A percentile compares a stretch with the other conserved stretches of the same genome.
Conservation (phyloP, 2,888 invertebrate species). For the Calliopum simillimum region DNA sequence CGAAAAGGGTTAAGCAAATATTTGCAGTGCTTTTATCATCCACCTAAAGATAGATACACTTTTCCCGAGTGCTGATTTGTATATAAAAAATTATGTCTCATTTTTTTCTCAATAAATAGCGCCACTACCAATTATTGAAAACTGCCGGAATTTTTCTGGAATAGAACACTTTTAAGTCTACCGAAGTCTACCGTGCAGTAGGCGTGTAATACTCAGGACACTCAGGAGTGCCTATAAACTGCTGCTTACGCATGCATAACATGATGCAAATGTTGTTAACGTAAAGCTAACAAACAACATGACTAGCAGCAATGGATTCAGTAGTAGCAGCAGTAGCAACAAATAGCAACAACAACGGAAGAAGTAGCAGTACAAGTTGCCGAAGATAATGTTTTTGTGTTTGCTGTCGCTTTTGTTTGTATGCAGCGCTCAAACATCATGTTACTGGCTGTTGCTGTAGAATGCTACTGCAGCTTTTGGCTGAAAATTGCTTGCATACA, state of each 20-base stretch:
- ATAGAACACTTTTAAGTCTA: too few species aligned
- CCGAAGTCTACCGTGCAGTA: too few species aligned
- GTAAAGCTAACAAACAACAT: constrained; percentile 3
- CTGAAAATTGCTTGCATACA: background rate
- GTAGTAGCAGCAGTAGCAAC: background rate
- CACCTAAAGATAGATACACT: too few species aligned
- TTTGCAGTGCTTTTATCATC: too few species aligned
- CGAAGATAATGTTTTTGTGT: background rate
- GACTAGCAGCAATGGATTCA: background rate
- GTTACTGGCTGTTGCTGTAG: background rate
- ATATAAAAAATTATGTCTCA: too few species aligned
- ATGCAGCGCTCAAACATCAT: background rate
- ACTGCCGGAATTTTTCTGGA: too few species aligned
- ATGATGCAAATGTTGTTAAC: constrained; percentile 11
- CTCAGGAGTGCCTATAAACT: too few species aligned
- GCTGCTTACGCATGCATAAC: constrained; percentile 1
- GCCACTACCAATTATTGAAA: too few species aligned
- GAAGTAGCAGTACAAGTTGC: background rate
- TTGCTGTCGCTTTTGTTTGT: constrained; percentile 2
- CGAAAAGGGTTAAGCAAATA: too few species aligned
- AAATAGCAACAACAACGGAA: background rate
- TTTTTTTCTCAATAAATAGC: too few species aligned
- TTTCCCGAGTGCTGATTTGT: too few species aligned
- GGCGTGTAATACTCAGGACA: too few species aligned
- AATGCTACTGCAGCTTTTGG: background rate